These are phyloP conservation scores for Tetramorium parvispinum DNA, from an alignment of 1,140 invertebrate genomes.

Conservation along the genomic window DNA sequence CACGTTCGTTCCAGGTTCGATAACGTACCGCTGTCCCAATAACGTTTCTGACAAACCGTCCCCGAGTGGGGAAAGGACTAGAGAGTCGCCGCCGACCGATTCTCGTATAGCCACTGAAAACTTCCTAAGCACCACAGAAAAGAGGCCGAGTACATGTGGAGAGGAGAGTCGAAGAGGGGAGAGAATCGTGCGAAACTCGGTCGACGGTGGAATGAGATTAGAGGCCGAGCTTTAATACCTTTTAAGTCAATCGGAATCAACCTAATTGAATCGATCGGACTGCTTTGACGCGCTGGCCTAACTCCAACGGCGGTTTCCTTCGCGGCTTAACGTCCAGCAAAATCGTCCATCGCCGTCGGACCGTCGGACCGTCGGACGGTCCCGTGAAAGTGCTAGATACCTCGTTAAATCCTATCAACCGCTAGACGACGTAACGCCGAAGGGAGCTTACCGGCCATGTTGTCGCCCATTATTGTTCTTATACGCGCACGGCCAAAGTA, in stretches of 20 bases:
- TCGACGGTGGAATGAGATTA: constrained; percentile 54
- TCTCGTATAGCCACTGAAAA: constrained; percentile 48
- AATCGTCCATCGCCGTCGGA: not conserved
- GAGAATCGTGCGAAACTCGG: constrained; percentile 26
- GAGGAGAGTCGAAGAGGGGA: constrained; percentile 20
- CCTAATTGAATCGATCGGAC: constrained; percentile 54
- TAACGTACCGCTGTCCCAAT: constrained; percentile 60
- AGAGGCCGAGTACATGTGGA: constrained; percentile 25
- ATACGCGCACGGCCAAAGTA: constrained; percentile 32
- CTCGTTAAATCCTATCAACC: constrained; percentile 46
- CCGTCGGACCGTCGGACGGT: too few species aligned
- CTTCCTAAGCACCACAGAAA: constrained; percentile 51
- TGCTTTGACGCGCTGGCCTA: constrained; percentile 34
- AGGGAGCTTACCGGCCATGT: constrained; percentile 20
- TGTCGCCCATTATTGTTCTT: constrained; percentile 44
- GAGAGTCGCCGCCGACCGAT: constrained; percentile 5
- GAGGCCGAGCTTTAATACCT: constrained; percentile 41
- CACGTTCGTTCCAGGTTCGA: constrained; percentile 51
- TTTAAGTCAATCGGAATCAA: constrained; percentile 60
- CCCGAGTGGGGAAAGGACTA: constrained; percentile 12
- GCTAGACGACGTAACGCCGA: constrained; percentile 3
- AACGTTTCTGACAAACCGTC: constrained; percentile 55
- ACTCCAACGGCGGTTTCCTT: constrained; percentile 34
- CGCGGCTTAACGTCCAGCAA: constrained; percentile 35
- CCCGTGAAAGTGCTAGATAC: constrained; percentile 22